Conservation (phyloP, 2,888 invertebrate species). For the Trichogramma evanescens region DNA sequence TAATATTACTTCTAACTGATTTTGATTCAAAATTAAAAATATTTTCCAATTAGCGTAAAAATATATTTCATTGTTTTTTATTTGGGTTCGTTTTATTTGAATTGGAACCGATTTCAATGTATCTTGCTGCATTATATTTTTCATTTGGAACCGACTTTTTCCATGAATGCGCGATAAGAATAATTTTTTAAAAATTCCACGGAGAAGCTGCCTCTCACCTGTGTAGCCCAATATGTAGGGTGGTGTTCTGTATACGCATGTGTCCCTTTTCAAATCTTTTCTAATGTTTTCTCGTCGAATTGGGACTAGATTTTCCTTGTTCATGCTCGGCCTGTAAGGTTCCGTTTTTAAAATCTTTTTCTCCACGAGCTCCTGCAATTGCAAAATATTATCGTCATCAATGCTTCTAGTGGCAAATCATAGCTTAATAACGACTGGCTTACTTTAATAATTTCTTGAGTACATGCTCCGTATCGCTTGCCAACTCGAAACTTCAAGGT, state of each 20-base stretch:
- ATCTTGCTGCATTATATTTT: no score
- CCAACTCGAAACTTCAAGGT: conserved; percentile 65
- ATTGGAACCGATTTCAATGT: no score
- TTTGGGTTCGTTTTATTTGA: no score
- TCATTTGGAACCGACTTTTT: background rate
- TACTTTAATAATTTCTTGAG: conserved; percentile 61
- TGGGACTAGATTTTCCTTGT: conserved; percentile 36
- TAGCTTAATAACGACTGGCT: conserved; percentile 16
- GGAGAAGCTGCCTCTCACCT: conserved; percentile 41
- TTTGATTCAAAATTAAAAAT: background rate
- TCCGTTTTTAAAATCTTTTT: conserved; percentile 49
- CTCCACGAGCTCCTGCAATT: conserved; percentile 46
- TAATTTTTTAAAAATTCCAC: no score
- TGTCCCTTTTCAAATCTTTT: conserved; percentile 37
- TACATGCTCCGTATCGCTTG: conserved; percentile 64
- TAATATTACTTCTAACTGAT: no score
- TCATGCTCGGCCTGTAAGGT: conserved; percentile 54
- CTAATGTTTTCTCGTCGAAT: conserved; percentile 37
- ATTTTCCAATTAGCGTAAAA: background rate
- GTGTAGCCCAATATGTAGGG: conserved; percentile 64
- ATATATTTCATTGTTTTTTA: no score
- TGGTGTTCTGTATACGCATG: conserved; percentile 34
- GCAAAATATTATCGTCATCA: background rate
- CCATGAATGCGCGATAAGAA: background rate
- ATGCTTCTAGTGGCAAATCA: background rate